Evolutionary conservation across 2,888 invertebrate species (phyloP).

Genomic region (Dexiosoma caninum): DNA sequence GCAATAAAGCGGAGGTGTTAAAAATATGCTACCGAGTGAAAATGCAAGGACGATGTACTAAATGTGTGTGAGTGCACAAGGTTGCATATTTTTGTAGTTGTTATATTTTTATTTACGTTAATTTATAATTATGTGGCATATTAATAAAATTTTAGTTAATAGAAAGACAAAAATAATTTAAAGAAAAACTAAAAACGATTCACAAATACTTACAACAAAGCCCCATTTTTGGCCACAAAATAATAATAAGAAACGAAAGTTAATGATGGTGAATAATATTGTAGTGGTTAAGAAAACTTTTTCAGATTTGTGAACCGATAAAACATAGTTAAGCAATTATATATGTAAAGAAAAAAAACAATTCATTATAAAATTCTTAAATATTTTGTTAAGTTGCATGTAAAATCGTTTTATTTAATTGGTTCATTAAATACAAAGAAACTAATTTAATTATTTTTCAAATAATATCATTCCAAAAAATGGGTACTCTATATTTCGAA

Average conservation of each 20-base stretch:
- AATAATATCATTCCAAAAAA: constrained; percentile 78
- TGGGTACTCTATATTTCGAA: constrained; percentile 68
- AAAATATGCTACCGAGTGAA: constrained; percentile 4
- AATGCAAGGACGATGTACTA: too few species aligned
- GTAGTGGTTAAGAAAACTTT: constrained; percentile 29
- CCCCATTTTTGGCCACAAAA: constrained; percentile 53
- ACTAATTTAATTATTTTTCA: constrained; percentile 65
- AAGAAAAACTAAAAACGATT: constrained; percentile 50
- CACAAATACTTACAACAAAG: constrained; percentile 59
- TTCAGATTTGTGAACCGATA: constrained; percentile 59
- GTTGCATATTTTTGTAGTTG: constrained; percentile 25
- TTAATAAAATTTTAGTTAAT: background rate
- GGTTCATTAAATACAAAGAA: constrained; percentile 59
- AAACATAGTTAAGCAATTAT: background rate
- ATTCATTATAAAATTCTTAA: background rate
- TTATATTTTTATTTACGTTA: background rate
- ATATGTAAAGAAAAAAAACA: background rate
- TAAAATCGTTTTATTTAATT: background rate
- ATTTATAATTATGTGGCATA: background rate
- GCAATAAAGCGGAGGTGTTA: background rate
- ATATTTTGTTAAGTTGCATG: background rate
- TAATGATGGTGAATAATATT: constrained; percentile 59
- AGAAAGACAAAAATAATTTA: background rate
- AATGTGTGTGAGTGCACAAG: constrained; percentile 5
- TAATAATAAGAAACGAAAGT: background rate